A percentile compares a stretch with the other conserved stretches of the same genome.
Evolutionary conservation across 2,888 invertebrate genomes (phyloP).

Genomic region (Priocnemis perturbator): DNA sequence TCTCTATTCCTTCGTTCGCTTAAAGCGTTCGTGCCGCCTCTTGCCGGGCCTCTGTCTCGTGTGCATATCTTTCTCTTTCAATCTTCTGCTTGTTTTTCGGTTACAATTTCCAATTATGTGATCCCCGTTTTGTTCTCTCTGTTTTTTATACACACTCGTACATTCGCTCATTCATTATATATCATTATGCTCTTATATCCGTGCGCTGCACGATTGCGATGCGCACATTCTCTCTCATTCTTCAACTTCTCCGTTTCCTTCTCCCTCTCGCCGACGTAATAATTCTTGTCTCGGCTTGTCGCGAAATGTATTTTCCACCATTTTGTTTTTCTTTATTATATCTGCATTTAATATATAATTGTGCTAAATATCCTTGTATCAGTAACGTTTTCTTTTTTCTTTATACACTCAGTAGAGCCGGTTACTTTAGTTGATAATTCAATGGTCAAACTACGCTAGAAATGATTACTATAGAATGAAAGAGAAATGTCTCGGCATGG

Average conservation of each 20-base stretch:
- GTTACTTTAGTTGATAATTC: conserved; percentile 70
- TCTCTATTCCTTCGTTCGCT: conserved; percentile 43
- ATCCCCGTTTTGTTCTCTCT: conserved; percentile 17
- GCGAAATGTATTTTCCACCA: conserved; percentile 47
- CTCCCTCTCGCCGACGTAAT: conserved; percentile 21
- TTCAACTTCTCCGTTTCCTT: conserved; percentile 19
- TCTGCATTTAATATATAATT: conserved; percentile 65
- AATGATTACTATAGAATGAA: conserved; percentile 75
- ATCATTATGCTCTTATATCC: conserved; percentile 33
- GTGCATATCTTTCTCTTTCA: conserved; percentile 51
- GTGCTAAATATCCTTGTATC: conserved; percentile 69
- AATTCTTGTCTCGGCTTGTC: conserved; percentile 34
- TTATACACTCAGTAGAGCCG: conserved; percentile 72
- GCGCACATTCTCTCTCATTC: conserved; percentile 18
- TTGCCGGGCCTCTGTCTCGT: conserved; percentile 41
- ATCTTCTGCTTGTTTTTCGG: not conserved
- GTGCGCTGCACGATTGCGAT: no score
- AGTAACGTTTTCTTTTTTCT: conserved; percentile 60
- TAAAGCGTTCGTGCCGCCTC: conserved; percentile 42
- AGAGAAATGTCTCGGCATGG: conserved; percentile 68
- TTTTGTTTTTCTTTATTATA: conserved; percentile 20
- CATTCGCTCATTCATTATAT: conserved; percentile 19
- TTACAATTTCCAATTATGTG: no score
- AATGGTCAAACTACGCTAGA: conserved; percentile 71
- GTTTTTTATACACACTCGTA: conserved; percentile 24